Base-by-base conservation (phyloP, 2,888 invertebrate species). In the Caenorhabditis sulstoni region DNA sequence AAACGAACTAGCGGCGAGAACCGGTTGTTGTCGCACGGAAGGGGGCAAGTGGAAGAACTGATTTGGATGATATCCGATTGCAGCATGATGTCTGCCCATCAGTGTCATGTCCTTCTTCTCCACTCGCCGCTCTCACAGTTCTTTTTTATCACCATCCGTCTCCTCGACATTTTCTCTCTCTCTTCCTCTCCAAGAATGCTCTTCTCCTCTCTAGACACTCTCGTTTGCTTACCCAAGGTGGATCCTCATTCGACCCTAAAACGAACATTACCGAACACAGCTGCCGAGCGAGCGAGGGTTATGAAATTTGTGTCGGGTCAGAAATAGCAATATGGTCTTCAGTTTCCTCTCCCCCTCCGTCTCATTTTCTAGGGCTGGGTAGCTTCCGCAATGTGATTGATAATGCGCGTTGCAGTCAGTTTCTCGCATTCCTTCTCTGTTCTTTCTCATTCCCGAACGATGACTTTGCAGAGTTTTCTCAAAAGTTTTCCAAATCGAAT, bases 401-500 rank as follows among this genome's bases (percentile, higher is more conserved):
- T 62, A 62, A 62, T 50, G 39, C 62, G 62, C 50, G 49, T 62
- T 62, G 61, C 61, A 61, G 61, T 47, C 61, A 45, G 61, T 61
- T 49, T 18, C 39, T 39, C 14, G 35, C 29, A 41, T 35, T 61
- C 29, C 9, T 47, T 22, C 23, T 0, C 58, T 58, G 41, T 58
- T 59, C 59, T 59, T 58, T 59, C 59, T 59, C 29, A 29, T 29
- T 29, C 29, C 29, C 29, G 59, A 59, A 22, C 44, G 18, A 23
- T 18, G 14, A 23, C 14, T 52, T 22, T 5, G 8, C 2, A 9
- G 7, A 11, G 22, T 50, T 16, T 53, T 23, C 53, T 29, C 7
- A 37, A 53, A 53, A 22, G 18, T 49, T 49, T 49, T n/a, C 29
- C 4, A 29, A 29, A 29, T 29, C 29, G 29, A 29, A 7, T 29